Base-by-base conservation (phyloP, 2,113 vertebrate genomes). In the Xyrauchen texanus region DNA sequence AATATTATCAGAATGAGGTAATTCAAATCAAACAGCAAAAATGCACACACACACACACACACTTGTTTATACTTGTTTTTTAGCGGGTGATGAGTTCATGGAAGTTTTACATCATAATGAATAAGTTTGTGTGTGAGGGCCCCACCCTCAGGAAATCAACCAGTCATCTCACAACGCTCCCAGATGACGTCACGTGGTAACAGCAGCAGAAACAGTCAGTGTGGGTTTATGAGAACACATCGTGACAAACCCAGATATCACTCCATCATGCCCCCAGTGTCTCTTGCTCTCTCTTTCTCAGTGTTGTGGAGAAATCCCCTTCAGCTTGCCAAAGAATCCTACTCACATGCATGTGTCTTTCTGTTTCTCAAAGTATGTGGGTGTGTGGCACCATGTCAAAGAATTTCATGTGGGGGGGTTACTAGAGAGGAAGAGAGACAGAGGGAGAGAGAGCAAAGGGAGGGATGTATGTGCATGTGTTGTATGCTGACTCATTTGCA, bases 71-170 rank as follows among this genome's bases (percentile, higher is more conserved):
- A 34, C 47, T 68, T 78, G 81, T 63, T 57, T 7, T 47, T 34
- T 45, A 60, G 51, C n/a, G 34, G 55, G 10, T 69, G 46, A 49
- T 71, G 74, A 86, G 83, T 84, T 86, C 77, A 83, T 81, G 68
- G 73, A 85, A 81, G 79, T 79, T 83, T 52, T 60, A 75, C 76
- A 78, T 86, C 82, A 88, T 86, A 79, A 83, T 67, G 83, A 84
- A 78, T 83, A 74, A 85, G 79, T 79, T 86, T 73, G 80, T 77
- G 0, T 34, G 21, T 34, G 21, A 34, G 15, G 49, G 66, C 67
- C 74, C 68, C 72, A 12, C 82, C 82, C 70, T 79, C 66, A 85
- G 34, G 75, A 80, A 53, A 55, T 46, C 42, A 46, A 71, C 70
- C 60, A 79, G 76, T 86, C 81, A 79, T 82, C 51, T 81, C 81